Conservation (phyloP, 2,888 invertebrate genomes). For the Salpingus planirostris region DNA sequence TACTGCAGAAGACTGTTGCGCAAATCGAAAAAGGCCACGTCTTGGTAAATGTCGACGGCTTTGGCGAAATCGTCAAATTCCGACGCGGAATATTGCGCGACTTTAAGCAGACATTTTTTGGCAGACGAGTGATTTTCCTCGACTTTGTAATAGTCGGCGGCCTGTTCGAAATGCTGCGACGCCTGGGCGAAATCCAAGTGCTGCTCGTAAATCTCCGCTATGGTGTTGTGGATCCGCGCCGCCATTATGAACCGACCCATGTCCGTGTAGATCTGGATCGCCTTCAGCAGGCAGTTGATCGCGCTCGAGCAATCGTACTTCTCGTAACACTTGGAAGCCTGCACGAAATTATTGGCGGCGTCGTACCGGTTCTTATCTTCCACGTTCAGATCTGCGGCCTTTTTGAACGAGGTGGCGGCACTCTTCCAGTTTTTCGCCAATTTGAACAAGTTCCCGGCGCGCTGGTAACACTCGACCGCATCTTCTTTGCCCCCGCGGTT, state of each 20-base stretch:
- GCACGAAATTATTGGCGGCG: conserved; percentile 85
- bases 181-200: conserved; percentile 80
- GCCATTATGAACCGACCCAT: conserved; percentile 89
- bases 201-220: conserved; percentile 91
- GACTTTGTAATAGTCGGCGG: conserved; percentile 83
- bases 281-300: conserved; percentile 76
- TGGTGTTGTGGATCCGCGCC: conserved; percentile 91
- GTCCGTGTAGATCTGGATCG: conserved; percentile 93
- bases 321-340: conserved; percentile 91
- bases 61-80: conserved; percentile 93
- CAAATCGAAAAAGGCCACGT: conserved; percentile 81
- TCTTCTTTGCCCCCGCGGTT: conserved; percentile 81
- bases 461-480: conserved; percentile 85
- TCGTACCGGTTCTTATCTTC: conserved; percentile 84
- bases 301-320: conserved; percentile 77
- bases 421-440: conserved; percentile 95
- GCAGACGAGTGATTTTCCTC: conserved; percentile 94
- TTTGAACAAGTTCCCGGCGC: conserved; percentile 94
- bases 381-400: conserved; percentile 75
- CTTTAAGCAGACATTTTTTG: conserved; percentile 92
- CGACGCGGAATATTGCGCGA: conserved; percentile 89
- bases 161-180: conserved; percentile 78
- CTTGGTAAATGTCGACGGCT: conserved; percentile 91
- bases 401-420: conserved; percentile 86
- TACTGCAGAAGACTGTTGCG: conserved; percentile 91